Evolutionary conservation across 2,888 invertebrate species (phyloP), one percentile per base, ranked within the genome.

Genomic region (Philhelius pedissequus): DNA sequence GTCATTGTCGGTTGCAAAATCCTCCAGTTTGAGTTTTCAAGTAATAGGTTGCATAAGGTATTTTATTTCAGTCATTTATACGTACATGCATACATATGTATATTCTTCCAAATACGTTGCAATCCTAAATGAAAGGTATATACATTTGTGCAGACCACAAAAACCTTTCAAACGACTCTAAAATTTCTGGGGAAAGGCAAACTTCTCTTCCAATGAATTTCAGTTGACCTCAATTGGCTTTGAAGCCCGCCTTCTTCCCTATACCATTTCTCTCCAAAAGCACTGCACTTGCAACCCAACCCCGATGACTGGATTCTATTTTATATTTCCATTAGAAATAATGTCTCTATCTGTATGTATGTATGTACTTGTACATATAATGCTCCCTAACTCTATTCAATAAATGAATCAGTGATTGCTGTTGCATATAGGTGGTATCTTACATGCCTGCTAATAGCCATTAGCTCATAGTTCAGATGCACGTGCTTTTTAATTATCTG

Each of bases 401-500:
- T 71, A 27, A 35, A 20, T 60, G 66, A 25, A 50, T 27, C 60
- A 9, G 58, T 50, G 52, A 70, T 32, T 66, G 58, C 70, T 43
- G 50, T 50, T 60, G 32, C n/a, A n/a, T n/a, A n/a, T 25, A 70
- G 35, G 30, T 27, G 18, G 20, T 50, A 73, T 7, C 40, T n/a
- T n/a, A n/a, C n/a, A n/a, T n/a, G n/a, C n/a, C n/a, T n/a, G n/a
- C n/a, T 8, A 3, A 6, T 15, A 40, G 25, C 0, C 15, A 3
- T 7, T 15, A 15, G 8, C 7, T n/a, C n/a, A 40, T 32, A n/a
- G 15, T 80, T 58, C n/a, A 35, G 32, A 80, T 58, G 80, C 30
- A 56, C 30, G 58, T 81, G 58, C 58, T 81, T 81, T 81, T 81
- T 76, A 76, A 81, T 81, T 81, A 81, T 81, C 58, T 76, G 13